These are phyloP conservation scores for Fopius arisanus DNA, from an alignment of 1,140 invertebrate genomes.

Conservation along the genomic window DNA sequence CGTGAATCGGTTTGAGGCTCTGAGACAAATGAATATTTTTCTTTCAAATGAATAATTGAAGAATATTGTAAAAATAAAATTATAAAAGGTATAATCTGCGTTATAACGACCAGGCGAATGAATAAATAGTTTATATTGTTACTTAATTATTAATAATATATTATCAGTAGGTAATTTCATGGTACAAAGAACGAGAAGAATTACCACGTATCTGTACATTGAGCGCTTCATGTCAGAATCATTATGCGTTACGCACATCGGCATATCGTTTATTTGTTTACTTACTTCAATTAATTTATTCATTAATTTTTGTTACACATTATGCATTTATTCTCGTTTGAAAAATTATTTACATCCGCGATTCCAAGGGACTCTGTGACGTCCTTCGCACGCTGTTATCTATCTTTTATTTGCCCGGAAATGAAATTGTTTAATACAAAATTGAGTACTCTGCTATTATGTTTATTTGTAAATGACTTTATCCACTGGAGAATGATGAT, in stretches of 20 bases:
- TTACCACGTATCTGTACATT: slow-evolving; percentile 36
- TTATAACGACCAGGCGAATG: neutral
- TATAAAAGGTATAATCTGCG: neutral
- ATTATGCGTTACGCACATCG: slow-evolving; percentile 3
- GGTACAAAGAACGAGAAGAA: slow-evolving; percentile 29
- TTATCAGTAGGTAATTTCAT: slow-evolving; percentile 2
- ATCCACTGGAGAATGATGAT: neutral
- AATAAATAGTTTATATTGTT: neutral
- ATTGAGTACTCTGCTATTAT: neutral
- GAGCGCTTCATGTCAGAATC: slow-evolving; percentile 31
- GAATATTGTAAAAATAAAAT: slow-evolving; percentile 1
- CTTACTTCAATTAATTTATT: neutral
- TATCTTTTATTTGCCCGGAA: too few relatives aligned
- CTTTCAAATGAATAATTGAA: neutral
- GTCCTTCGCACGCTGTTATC: slow-evolving; percentile 23
- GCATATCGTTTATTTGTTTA: slow-evolving; percentile 2
- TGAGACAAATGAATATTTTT: neutral
- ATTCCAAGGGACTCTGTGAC: slow-evolving; percentile 37
- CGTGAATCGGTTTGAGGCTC: neutral
- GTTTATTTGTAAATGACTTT: neutral
- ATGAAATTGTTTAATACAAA: neutral
- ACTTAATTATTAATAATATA: slow-evolving; percentile 1
- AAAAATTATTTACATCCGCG: slow-evolving; percentile 30
- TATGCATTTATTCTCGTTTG: neutral
- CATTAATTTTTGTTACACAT: slow-evolving; percentile 15